Conservation (phyloP, 2,888 invertebrate species). For the Lapara coniferarum region DNA sequence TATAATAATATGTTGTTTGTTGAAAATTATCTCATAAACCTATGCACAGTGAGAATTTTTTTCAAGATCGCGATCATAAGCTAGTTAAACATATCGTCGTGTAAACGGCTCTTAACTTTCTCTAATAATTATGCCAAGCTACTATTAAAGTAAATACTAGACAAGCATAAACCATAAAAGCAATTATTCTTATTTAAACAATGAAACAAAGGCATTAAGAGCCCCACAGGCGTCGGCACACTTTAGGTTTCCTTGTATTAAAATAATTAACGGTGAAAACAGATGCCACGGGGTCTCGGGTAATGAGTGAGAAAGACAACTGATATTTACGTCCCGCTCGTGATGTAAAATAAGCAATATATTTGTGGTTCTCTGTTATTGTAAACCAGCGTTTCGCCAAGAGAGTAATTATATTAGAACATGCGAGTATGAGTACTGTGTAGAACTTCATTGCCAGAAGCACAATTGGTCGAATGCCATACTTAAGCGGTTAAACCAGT, state of each 20-base stretch:
- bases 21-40: no score
- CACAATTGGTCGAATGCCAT: no score
- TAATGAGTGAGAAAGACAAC: background rate
- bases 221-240: constrained; percentile 9
- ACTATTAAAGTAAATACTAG: background rate
- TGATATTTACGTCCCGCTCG: background rate
- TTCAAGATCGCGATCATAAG: no score
- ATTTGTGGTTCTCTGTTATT: background rate
- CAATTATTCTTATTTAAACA: constrained; percentile 6
- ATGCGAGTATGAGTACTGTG: no score
- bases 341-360: background rate
- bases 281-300: constrained; percentile 8
- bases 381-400: no score
- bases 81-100: no score
- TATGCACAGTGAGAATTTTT: no score
- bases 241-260: constrained; percentile 15
- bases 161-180: background rate
- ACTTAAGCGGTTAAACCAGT: no score
- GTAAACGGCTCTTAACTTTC: no score
- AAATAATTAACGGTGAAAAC: constrained; percentile 24
- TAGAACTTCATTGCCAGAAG: no score
- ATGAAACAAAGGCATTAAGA: constrained; percentile 7
- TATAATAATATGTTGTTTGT: no score
- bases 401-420: no score
- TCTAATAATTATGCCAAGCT: background rate